These are phyloP conservation scores for Ypsolopha scabrella DNA, from an alignment of 2,888 invertebrate species.

Conservation along the genomic window DNA sequence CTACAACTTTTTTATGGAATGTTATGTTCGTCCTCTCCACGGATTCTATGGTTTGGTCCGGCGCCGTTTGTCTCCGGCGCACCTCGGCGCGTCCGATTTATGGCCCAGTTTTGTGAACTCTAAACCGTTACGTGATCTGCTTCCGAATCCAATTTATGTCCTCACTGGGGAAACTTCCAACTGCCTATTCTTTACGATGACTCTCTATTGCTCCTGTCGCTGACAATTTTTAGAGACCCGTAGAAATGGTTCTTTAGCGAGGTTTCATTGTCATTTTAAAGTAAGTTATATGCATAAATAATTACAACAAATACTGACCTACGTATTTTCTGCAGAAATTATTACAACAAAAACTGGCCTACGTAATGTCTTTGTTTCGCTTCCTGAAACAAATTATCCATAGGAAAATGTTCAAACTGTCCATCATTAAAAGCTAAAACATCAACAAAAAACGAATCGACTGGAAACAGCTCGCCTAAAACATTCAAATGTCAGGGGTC, in stretches of 20 bases:
- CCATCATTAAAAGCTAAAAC: conserved; percentile 17
- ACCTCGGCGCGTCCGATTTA: conserved; percentile 68
- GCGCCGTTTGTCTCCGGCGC: conserved; percentile 67
- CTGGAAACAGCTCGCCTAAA: conserved; percentile 40
- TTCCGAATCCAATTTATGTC: conserved; percentile 69
- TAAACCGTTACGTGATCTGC: conserved; percentile 70
- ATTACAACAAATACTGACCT: too few relatives aligned
- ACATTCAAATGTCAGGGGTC: conserved; percentile 28
- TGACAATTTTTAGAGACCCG: conserved; percentile 13
- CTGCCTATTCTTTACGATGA: conserved; percentile 63
- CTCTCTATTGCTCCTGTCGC: conserved; percentile 22
- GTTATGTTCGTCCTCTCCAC: neutral
- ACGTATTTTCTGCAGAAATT: too few relatives aligned
- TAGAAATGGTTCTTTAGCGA: too few relatives aligned
- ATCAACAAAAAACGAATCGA: conserved; percentile 28
- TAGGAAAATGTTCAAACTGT: neutral
- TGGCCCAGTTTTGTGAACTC: conserved; percentile 70
- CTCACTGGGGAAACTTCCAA: conserved; percentile 61
- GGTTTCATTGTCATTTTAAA: too few relatives aligned
- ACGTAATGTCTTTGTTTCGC: too few relatives aligned
- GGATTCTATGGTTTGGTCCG: conserved; percentile 27
- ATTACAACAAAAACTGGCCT: too few relatives aligned
- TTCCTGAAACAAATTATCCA: neutral
- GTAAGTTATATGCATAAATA: too few relatives aligned
- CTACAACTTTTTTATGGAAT: too few relatives aligned